Evolutionary conservation across 2,113 vertebrate genomes (phyloP).

Genomic region (Phaetusa simplex): DNA sequence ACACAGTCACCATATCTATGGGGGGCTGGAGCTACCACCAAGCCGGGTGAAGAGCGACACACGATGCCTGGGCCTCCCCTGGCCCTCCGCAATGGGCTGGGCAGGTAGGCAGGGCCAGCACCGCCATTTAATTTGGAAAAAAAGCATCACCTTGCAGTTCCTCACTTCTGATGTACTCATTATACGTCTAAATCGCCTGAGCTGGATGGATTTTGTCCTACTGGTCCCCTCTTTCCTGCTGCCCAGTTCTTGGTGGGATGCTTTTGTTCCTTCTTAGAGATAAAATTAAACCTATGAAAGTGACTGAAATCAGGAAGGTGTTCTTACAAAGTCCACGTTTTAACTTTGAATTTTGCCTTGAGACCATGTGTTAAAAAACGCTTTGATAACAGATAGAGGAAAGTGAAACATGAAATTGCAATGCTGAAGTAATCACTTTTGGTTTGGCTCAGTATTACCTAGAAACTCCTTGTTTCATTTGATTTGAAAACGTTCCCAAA

Average conservation of each 20-base stretch:
- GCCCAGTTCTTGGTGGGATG: slow-evolving; percentile 4
- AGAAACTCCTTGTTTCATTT: slow-evolving; percentile 25
- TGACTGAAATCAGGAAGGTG: slow-evolving; percentile 18
- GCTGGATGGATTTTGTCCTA: not conserved
- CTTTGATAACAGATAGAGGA: not conserved
- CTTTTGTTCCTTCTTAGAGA: slow-evolving; percentile 59
- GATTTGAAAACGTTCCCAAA: slow-evolving; percentile 37
- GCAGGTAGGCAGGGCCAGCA: not conserved
- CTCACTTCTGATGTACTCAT: slow-evolving; percentile 67
- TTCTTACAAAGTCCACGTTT: slow-evolving; percentile 60
- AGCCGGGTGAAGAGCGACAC: not conserved
- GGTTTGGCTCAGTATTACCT: slow-evolving; percentile 20
- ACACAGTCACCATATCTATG: slow-evolving; percentile 37
- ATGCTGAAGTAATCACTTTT: slow-evolving; percentile 30
- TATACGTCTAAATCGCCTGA: slow-evolving; percentile 60
- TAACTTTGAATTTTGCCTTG: slow-evolving; percentile 64
- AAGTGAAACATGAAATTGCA: slow-evolving; percentile 43
- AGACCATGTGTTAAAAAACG: slow-evolving; percentile 39
- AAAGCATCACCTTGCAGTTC: not conserved
- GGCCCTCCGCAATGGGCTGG: not conserved
- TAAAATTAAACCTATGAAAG: slow-evolving; percentile 66
- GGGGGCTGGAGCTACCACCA: not conserved
- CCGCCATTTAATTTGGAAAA: not conserved
- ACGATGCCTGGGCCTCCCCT: not conserved
- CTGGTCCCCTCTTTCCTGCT: slow-evolving; percentile 14